Evolutionary conservation across 2,113 vertebrate genomes (phyloP).

Genomic region (Corydoras maculifer): DNA sequence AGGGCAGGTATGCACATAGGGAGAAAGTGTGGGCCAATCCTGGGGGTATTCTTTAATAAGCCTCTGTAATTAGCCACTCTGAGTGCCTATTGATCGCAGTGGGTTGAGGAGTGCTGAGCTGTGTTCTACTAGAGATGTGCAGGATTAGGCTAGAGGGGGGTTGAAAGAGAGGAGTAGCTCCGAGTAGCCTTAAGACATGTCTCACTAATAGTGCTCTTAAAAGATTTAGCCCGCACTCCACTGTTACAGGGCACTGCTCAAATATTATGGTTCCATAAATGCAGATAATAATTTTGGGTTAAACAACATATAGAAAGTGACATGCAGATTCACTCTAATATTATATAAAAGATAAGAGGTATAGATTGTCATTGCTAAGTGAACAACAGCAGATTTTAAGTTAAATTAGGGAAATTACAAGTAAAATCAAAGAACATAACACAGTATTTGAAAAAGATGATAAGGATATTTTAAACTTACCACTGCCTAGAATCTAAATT

Average conservation of each 20-base stretch:
- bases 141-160: slow-evolving; percentile 45
- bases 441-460: slow-evolving; percentile 2
- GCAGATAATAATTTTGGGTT: slow-evolving; percentile 9
- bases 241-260: slow-evolving; percentile 29
- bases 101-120: slow-evolving; percentile 42
- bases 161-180: slow-evolving; percentile 25
- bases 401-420: no score
- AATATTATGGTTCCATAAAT: slow-evolving; percentile 29
- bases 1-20: slow-evolving; percentile 39
- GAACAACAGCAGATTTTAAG: no score
- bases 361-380: no score
- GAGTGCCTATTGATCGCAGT: slow-evolving; percentile 55
- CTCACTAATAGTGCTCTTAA: slow-evolving; percentile 41
- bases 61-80: slow-evolving; percentile 51
- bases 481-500: slow-evolving; percentile 97
- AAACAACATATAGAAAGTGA: no score
- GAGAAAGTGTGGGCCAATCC: slow-evolving; percentile 46
- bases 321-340: no score
- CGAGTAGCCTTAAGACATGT: slow-evolving; percentile 44
- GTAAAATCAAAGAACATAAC: no score
- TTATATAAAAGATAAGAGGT: no score
- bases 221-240: slow-evolving; percentile 29
- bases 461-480: slow-evolving; percentile 59
- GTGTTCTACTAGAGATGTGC: slow-evolving; percentile 50
- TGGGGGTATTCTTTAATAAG: slow-evolving; percentile 56